These are phyloP conservation scores for Chaenocephalus aceratus DNA, from an alignment of 2,113 vertebrate genomes.

Conservation along the genomic window DNA sequence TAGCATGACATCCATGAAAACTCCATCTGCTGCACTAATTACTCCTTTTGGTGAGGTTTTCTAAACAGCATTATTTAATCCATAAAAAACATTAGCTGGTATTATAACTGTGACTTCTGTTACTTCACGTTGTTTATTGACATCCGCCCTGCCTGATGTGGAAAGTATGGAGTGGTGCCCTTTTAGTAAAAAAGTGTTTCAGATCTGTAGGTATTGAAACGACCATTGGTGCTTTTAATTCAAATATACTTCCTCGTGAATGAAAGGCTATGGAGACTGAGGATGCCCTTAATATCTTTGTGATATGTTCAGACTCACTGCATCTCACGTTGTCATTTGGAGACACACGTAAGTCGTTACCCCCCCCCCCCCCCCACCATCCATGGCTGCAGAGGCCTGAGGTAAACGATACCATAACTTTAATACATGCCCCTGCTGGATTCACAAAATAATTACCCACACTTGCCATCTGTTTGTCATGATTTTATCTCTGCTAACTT, in stretches of 20 bases:
- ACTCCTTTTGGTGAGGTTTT: background rate
- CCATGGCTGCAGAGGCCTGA: slow-evolving; percentile 71
- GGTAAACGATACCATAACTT: slow-evolving; percentile 80
- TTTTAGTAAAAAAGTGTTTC: background rate
- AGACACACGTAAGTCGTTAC: slow-evolving; percentile 52
- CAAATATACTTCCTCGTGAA: slow-evolving; percentile 7
- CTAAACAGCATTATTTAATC: slow-evolving; percentile 7
- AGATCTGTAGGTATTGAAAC: background rate
- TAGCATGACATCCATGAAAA: background rate
- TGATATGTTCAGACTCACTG: slow-evolving; percentile 33
- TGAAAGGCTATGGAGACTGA: slow-evolving; percentile 22
- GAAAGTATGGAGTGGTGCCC: background rate
- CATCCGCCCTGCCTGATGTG: background rate
- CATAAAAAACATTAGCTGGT: background rate
- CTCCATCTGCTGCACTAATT: background rate
- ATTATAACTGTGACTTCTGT: background rate
- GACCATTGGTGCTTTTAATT: background rate
- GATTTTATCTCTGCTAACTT: slow-evolving; percentile 85
- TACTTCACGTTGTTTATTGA: background rate
- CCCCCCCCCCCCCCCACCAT: slow-evolving; percentile 34
- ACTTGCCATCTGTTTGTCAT: slow-evolving; percentile 88
- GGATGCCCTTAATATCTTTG: slow-evolving; percentile 17
- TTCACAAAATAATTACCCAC: slow-evolving; percentile 85
- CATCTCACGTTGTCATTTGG: slow-evolving; percentile 46
- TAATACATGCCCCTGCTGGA: slow-evolving; percentile 83